Base-by-base conservation (phyloP, 1,140 invertebrate genomes). In the Drosophila rhopaloa region DNA sequence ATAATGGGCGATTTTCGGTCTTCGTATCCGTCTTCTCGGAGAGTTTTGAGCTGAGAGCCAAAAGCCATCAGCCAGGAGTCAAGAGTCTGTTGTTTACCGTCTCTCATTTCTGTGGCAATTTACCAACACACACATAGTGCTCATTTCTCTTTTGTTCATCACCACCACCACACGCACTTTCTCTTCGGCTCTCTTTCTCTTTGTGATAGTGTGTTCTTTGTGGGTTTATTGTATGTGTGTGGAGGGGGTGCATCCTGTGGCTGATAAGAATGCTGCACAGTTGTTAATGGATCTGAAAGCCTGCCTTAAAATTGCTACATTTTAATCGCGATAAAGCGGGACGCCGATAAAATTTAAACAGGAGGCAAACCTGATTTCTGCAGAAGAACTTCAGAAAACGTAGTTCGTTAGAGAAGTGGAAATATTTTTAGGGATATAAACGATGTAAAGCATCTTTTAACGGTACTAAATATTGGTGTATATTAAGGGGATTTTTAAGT, bases 1-100 rank as follows among this genome's bases (percentile, higher is more conserved):
- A 86, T 86, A 86, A 86, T 86, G 82, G 79, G 71, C 83, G 79
- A 86, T 79, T 86, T 78, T 85, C 78, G 74, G 77, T 83, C 53
- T 65, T 79, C 62, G 62, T 47, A 41, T 60, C 50, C 55, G 35
- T 38, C 54, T 27, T 53, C 59, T 35, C 27, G 19, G 60, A 66
- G 65, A 68, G 38, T 53, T 66, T 35, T 27, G 16, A 60, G 56
- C 56, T 24, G 63, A 63, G 58, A 35, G 44, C n/a, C 29, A 10
- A 29, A 6, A 48, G 46, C 13, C 38, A 56, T 13, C 44, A 19
- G 54, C 48, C 48, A 68, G 38, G 51, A 62, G 58, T 50, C 68
- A 44, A 56, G 46, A 65, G 38, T 56, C 37, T 47, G 56, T 68
- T 78, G 74, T 76, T 76, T 76, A 76, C 74, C 55, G 48, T 76